phyloP scores from a whole-genome alignment of 2,888 invertebrate species.

The Trachelus iudaicus region DNA sequence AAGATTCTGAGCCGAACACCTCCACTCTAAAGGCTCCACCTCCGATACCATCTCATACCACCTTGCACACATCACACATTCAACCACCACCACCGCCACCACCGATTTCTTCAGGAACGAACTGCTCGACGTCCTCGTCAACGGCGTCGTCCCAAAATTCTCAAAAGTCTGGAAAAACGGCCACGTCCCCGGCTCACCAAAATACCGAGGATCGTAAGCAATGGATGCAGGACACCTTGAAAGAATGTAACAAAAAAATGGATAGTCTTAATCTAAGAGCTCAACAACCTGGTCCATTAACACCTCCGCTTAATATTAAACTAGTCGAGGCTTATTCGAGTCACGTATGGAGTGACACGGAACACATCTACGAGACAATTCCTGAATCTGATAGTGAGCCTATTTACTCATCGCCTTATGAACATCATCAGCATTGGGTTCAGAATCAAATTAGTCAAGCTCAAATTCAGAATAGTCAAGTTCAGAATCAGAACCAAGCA shows the following conservation, averaged over 20 bases:
- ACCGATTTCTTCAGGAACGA: conserved; percentile 13
- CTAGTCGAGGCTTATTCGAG: conserved; percentile 55
- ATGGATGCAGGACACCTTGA: conserved; percentile 52
- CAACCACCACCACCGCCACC: conserved; percentile 16
- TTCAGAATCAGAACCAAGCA: conserved; percentile 28
- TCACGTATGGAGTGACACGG: conserved; percentile 67
- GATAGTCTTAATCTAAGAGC: conserved; percentile 44
- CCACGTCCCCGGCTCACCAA: conserved; percentile 39
- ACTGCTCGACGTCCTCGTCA: conserved; percentile 36
- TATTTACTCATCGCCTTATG: conserved; percentile 74
- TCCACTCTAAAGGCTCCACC: conserved; percentile 30
- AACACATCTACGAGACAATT: conserved; percentile 76
- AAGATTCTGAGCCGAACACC: conserved; percentile 50
- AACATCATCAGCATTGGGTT: conserved; percentile 49
- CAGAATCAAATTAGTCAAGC: conserved; percentile 21
- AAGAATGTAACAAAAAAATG: conserved; percentile 52
- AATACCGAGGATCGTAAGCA: conserved; percentile 53
- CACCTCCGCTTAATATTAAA: conserved; percentile 49
- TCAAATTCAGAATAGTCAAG: conserved; percentile 6
- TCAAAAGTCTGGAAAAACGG: conserved; percentile 41
- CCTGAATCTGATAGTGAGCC: conserved; percentile 74
- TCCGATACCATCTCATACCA: conserved; percentile 31
- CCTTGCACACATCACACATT: background rate
- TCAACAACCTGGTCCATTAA: conserved; percentile 43
- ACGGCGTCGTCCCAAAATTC: conserved; percentile 45